Evolutionary conservation across 2,888 invertebrate genomes (phyloP), one percentile per base, ranked within the genome.

Genomic region (Apomyelois bistriatella): DNA sequence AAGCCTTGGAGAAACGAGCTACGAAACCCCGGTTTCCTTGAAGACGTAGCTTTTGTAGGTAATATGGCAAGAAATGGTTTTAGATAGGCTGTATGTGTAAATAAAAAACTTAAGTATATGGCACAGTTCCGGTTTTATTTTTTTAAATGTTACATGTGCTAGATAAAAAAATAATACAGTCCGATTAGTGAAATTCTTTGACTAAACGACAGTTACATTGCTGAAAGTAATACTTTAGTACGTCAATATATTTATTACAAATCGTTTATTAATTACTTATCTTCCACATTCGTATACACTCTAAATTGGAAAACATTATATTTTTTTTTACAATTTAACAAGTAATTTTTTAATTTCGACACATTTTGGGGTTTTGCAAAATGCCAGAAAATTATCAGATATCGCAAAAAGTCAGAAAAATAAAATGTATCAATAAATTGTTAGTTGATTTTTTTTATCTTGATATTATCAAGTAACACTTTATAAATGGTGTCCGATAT

Each of bases 111-210:
- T 61, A 61, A 52, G 48, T 68, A 76, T 86, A 89, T 90, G 89
- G 89, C 89, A 90, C 89, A 87, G 84, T 85, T 89, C 84, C 88
- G 88, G 87, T 89, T 88, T 89, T 87, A 88, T 86, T 85, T 88
- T 79, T 82, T 85, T 80, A 68, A 79, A 79, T 79, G 81, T 87
- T 88, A 88, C 86, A 88, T 85, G 86, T 88, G 84, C 87, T 87
- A 84, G 82, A 82, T 86, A 86, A 86, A 90, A 89, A 87, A 89
- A 89, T 88, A 88, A 88, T 86, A 88, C 88, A 88, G 85, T 88
- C 83, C 81, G 76, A 88, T 86, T 85, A 85, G 82, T 83, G 80
- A 82, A 81, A 80, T 82, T 76, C 73, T 82, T 77, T 76, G 73
- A 72, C 75, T 73, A 73, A 73, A 60, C 59, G 59, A 65, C 56